Base-by-base conservation (phyloP, 2,113 vertebrate genomes). In the Probosciger aterrimus region DNA sequence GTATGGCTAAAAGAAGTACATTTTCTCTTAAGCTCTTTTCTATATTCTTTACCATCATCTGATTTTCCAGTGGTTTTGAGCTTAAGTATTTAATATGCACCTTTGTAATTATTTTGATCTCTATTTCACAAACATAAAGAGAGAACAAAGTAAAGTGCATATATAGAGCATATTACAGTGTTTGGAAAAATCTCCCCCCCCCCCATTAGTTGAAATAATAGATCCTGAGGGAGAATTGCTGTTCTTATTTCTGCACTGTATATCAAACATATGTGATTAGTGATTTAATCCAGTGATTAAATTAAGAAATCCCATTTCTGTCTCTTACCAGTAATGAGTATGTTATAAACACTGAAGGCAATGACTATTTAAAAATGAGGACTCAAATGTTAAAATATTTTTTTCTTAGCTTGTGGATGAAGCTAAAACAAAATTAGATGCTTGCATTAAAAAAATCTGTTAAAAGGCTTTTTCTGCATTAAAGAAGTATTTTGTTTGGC, bases 261-360 rank as follows among this genome's bases (percentile, higher is more conserved):
- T 57, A 82, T 92, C 73, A 92, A 63, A 37, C 71, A 63, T n/a
- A 81, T 37, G 18, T 52, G 64, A 88, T 90, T 93, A 94, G 70
- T 92, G 19, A 84, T 81, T 63, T 83, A 85, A 87, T 87, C 50
- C 43, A 63, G 80, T 7, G 18, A 88, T 86, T 87, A 93, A 90
- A 91, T 90, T 60, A 90, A 90, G 76, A 86, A 94, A 88, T 78
- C 55, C 24, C 31, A 55, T 88, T 93, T 90, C 31, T 59, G 22
- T 83, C 53, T 80, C n/a, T 70, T 95, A 77, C 49, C 43, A 64
- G 43, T 92, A 77, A 90, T 88, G 77, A 83, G 28, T 46, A 35
- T 62, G 52, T 41, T 92, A 46, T 41, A 86, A 94, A 88, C 37
- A 86, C 59, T 46, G 39, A 79, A 73, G 69, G 11, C 53, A 74